phyloP scores from a whole-genome alignment of 2,888 invertebrate genomes.

The Pandemis cinnamomeana region DNA sequence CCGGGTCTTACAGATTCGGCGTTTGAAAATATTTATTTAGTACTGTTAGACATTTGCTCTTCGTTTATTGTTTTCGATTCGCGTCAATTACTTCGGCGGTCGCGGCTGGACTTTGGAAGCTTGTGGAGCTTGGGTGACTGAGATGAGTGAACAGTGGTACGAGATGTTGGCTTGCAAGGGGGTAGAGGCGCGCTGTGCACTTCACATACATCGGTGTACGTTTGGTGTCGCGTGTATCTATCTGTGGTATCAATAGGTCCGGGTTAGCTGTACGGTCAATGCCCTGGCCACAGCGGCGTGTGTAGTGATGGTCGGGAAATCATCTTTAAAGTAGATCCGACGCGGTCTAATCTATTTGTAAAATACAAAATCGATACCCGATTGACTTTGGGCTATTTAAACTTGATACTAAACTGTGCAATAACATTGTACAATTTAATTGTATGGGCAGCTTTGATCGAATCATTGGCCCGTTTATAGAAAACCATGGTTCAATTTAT shows the following conservation, averaged over 20 bases:
- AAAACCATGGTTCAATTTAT: neutral
- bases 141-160: neutral
- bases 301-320: neutral
- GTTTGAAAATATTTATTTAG: constrained; percentile 66
- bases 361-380: neutral
- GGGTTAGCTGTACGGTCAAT: neutral
- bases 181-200: neutral
- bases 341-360: neutral
- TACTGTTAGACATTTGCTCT: constrained; percentile 58
- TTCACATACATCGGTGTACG: neutral
- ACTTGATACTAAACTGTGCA: neutral
- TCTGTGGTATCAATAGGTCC: neutral
- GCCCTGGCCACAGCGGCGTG: neutral
- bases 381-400: neutral
- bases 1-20: constrained; percentile 47
- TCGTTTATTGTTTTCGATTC: constrained; percentile 44
- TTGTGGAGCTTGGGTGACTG: neutral
- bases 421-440: neutral
- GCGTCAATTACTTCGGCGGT: constrained; percentile 29
- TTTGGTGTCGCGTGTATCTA: neutral
- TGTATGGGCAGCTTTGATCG: neutral
- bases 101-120: neutral
- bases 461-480: neutral
- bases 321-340: neutral
- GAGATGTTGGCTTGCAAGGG: neutral